These are phyloP conservation scores for Halcyon leucocephala DNA, from an alignment of 2,797 vertebrate species.

Conservation along the genomic window DNA sequence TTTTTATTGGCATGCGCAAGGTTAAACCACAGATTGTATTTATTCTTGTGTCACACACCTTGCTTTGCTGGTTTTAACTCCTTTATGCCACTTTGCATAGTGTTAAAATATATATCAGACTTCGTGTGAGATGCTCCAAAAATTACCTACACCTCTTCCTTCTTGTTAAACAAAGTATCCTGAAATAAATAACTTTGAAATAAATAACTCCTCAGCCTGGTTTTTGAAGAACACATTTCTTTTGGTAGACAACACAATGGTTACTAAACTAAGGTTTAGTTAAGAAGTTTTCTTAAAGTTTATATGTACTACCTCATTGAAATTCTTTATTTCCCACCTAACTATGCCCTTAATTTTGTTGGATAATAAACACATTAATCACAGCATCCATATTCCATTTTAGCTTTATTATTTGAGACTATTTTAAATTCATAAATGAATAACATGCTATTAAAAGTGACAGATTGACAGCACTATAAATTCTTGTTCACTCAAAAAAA, in stretches of 20 bases:
- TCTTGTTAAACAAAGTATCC: background rate
- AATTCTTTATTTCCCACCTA: background rate
- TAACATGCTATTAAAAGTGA: background rate
- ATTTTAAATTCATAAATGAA: background rate
- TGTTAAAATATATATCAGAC: background rate
- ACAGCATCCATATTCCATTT: background rate
- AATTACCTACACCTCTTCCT: background rate
- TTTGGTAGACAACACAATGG: background rate
- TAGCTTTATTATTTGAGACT: background rate
- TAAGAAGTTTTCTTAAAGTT: background rate
- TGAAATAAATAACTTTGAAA: background rate
- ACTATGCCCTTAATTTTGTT: background rate
- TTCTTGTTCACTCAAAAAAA: background rate
- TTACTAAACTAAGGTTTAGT: background rate
- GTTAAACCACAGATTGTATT: background rate
- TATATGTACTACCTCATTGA: background rate
- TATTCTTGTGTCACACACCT: background rate
- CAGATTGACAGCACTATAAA: background rate
- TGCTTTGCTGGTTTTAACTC: background rate
- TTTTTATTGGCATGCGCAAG: background rate
- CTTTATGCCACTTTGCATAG: background rate
- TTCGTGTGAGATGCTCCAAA: background rate
- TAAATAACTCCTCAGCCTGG: background rate
- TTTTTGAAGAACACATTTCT: background rate
- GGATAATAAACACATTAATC: background rate